A percentile compares a stretch with the other conserved stretches of the same genome.
Conservation (phyloP, 1,140 invertebrate species). For the Anthonomus grandis region DNA sequence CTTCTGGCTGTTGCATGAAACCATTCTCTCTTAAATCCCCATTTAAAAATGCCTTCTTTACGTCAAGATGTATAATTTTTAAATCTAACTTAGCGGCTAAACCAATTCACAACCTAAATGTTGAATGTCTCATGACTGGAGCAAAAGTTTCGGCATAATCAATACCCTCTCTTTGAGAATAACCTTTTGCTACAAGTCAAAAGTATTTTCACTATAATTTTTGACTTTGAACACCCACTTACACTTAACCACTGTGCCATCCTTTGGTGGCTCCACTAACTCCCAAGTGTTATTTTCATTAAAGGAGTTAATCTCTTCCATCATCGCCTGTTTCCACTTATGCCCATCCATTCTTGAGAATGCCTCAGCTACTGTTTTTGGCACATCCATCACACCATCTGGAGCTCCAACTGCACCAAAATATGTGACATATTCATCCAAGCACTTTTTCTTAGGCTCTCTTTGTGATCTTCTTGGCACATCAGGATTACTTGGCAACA, state of each 20-base stretch:
- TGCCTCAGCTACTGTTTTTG: slow-evolving; percentile 37
- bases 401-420: not conserved
- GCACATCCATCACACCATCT: slow-evolving; percentile 1
- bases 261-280: slow-evolving; percentile 36
- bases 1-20: slow-evolving; percentile 43
- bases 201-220: slow-evolving; percentile 30
- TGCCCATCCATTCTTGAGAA: slow-evolving; percentile 28
- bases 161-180: slow-evolving; percentile 35
- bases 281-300: slow-evolving; percentile 40
- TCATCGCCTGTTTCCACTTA: slow-evolving; percentile 33
- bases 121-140: slow-evolving; percentile 32
- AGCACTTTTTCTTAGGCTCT: slow-evolving; percentile 5
- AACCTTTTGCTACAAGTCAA: slow-evolving; percentile 47
- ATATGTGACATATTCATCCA: slow-evolving; percentile 14
- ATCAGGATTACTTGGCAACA: too few species aligned
- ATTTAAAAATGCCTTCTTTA: slow-evolving; percentile 48
- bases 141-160: slow-evolving; percentile 29
- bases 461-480: slow-evolving; percentile 15
- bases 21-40: slow-evolving; percentile 43
- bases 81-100: slow-evolving; percentile 35
- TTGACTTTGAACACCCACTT: slow-evolving; percentile 49
- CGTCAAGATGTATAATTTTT: slow-evolving; percentile 40
- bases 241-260: slow-evolving; percentile 33
- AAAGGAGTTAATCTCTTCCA: slow-evolving; percentile 34
- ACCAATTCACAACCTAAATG: slow-evolving; percentile 33